Evolutionary conservation across 2,888 invertebrate genomes (phyloP), one percentile per base, ranked within the genome.

Genomic region (Dryadula phaetusa): DNA sequence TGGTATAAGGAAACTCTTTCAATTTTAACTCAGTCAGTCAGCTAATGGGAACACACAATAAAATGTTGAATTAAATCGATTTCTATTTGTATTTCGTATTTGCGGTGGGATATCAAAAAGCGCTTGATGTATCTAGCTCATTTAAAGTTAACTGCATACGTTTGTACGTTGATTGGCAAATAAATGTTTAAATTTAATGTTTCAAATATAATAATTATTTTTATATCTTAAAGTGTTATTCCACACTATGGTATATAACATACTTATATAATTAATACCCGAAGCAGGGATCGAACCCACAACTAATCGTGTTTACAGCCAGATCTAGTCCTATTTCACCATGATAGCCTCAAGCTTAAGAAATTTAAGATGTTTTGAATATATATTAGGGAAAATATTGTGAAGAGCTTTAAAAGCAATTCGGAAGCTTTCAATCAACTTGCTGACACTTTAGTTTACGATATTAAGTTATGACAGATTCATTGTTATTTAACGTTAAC

Each of bases 381-480:
- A 52, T 16, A 52, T 32, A 16, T 52, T 28, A 32, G 10, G n/a
- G 16, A 52, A 52, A 52, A 52, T 12, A 32, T 28, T 10, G 10
- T 16, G 28, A 52, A 10, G 28, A 52, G 52, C 52, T 52, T 52
- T 16, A 28, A 49, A 49, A 25, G 49, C 28, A 52, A 52, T 52
- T 25, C 52, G 16, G 32, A 52, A 52, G 52, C 52, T 52, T 52
- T 52, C 52, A 52, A 28, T 28, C 52, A 52, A 52, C 28, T 52
- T 52, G 8, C 18, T 18, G 20, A 52, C 25, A 16, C 28, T 52
- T 28, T 10, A 52, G 28, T 16, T 16, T 52, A 16, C 52, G 4
- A 28, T 16, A 52, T 16, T 28, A 28, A 28, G 10, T 52, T 52
- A 52, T 52, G 28, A 16, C 3, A 12, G 2, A 10, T 28, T 52